A percentile compares a stretch with the other conserved stretches of the same genome.
Evolutionary conservation across 2,113 vertebrate genomes (phyloP).

Genomic region (Cavia aperea): DNA sequence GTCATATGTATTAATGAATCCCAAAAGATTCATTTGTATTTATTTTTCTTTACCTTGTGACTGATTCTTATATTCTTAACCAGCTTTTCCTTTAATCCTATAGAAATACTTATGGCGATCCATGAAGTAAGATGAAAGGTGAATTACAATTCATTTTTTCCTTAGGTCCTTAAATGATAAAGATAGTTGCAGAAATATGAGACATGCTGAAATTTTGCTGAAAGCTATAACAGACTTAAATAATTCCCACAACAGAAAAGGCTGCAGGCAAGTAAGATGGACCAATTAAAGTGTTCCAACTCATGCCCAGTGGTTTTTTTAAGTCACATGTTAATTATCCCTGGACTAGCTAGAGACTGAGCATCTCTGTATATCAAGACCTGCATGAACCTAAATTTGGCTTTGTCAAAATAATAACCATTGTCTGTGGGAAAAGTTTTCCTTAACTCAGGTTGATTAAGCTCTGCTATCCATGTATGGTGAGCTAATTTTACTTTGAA

Average conservation of each 20-base stretch:
- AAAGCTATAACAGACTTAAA: constrained; percentile 51
- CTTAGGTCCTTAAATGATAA: constrained; percentile 49
- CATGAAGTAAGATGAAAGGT: constrained; percentile 48
- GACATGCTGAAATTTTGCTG: constrained; percentile 52
- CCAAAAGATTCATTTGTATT: neutral
- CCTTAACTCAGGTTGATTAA: constrained; percentile 54
- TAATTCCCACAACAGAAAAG: constrained; percentile 44
- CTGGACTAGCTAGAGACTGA: neutral
- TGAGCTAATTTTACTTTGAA: constrained; percentile 42
- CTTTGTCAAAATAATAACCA: constrained; percentile 58
- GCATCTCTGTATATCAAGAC: neutral
- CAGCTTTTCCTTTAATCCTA: constrained; percentile 33
- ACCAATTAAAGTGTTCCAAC: constrained; percentile 53
- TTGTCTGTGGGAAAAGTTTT: constrained; percentile 48
- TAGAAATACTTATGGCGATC: neutral
- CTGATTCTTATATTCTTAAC: constrained; percentile 31
- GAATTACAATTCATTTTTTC: constrained; percentile 56
- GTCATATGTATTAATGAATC: neutral
- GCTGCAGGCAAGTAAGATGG: constrained; percentile 30
- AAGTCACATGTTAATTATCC: constrained; percentile 59
- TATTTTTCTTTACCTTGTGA: constrained; percentile 29
- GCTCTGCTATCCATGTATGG: neutral
- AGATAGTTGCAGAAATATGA: constrained; percentile 52
- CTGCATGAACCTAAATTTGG: constrained; percentile 42
- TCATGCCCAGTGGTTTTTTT: constrained; percentile 19